These are phyloP conservation scores for Loriculus beryllinus DNA, from an alignment of 2,797 vertebrate species.

Conservation along the genomic window DNA sequence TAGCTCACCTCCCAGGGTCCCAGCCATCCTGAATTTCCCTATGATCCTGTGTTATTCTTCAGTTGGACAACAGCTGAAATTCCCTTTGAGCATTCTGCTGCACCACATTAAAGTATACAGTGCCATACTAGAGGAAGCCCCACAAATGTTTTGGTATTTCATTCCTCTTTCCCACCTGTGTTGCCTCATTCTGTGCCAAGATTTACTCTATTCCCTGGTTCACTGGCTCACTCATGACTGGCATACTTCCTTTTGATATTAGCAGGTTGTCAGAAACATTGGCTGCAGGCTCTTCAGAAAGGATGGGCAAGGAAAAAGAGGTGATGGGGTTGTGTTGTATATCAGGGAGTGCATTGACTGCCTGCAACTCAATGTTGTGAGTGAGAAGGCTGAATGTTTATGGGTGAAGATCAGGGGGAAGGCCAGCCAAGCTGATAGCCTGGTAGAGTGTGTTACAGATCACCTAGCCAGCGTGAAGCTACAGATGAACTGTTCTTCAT, in stretches of 20 bases:
- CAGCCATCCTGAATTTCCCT: background rate
- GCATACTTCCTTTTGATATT: conserved; percentile 46
- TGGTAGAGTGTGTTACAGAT: background rate
- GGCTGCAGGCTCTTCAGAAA: background rate
- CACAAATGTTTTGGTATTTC: conserved; percentile 39
- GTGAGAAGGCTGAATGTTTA: background rate
- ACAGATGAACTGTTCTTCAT: background rate
- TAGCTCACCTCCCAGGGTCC: background rate
- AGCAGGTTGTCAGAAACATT: conserved; percentile 53
- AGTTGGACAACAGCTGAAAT: background rate
- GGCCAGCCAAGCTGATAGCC: background rate
- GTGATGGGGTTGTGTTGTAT: background rate
- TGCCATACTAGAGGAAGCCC: background rate
- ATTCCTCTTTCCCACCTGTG: conserved; percentile 53
- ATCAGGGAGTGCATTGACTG: background rate
- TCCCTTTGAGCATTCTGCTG: background rate
- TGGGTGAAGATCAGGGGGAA: background rate
- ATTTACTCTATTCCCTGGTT: conserved; percentile 58
- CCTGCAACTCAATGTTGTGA: background rate
- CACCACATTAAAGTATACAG: background rate
- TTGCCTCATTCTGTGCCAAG: conserved; percentile 40
- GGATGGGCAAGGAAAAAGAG: background rate
- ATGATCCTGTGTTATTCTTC: background rate
- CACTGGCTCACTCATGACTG: conserved; percentile 15
- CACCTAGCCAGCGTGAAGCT: background rate